Evolutionary conservation across 2,797 vertebrate species (phyloP).

Genomic region (Aeoliscus strigatus): DNA sequence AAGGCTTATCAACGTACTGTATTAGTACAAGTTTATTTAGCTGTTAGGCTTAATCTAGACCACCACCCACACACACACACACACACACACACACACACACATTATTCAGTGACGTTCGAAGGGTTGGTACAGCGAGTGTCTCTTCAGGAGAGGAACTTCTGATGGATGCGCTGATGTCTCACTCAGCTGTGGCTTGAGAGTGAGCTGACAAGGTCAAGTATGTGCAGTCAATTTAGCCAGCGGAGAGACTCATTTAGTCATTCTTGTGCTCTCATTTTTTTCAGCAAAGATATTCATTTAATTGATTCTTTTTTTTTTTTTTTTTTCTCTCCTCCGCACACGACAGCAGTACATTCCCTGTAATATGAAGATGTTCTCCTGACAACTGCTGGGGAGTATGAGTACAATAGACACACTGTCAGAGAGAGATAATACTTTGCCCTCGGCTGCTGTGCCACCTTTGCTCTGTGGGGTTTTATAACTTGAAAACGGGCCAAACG

Average conservation of each 20-base stretch:
- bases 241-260: slow-evolving; percentile 1
- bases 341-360: background rate
- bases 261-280: slow-evolving; percentile 2
- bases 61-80: slow-evolving; percentile 3
- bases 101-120: slow-evolving; percentile 35
- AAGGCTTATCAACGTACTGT: slow-evolving; percentile 42
- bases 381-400: background rate
- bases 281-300: background rate
- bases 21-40: slow-evolving; percentile 55
- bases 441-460: slow-evolving; percentile 9
- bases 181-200: slow-evolving; percentile 16
- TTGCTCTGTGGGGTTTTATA: slow-evolving; percentile 17
- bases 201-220: slow-evolving; percentile 24
- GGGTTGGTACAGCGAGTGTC: slow-evolving; percentile 9
- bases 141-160: slow-evolving; percentile 23
- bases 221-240: slow-evolving; percentile 29
- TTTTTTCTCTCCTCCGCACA: background rate
- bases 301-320: slow-evolving; percentile 6
- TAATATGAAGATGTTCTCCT: background rate
- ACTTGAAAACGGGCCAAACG: slow-evolving; percentile 14
- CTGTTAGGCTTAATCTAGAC: slow-evolving; percentile 23
- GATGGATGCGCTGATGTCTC: slow-evolving; percentile 23
- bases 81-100: too few species aligned
- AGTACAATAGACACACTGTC: too few species aligned
- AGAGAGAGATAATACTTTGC: slow-evolving; percentile 38